Evolutionary conservation across 2,113 vertebrate genomes (phyloP).

Genomic region (Laticauda laticaudata): DNA sequence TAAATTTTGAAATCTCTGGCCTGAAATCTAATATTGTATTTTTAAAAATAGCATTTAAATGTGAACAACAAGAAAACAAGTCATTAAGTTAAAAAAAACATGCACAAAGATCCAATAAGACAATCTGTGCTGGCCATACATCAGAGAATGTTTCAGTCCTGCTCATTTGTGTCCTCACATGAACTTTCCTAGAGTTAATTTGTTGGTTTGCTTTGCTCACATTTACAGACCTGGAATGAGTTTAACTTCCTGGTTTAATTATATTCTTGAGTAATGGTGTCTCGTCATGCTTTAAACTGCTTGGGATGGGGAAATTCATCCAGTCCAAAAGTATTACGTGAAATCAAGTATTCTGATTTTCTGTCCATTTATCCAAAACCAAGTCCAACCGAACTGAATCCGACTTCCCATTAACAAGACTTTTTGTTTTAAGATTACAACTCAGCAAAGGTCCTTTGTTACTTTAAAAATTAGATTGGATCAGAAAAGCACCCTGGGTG

Average conservation of each 20-base stretch:
- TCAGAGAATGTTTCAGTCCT: not conserved
- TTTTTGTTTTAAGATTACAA: too few relatives aligned
- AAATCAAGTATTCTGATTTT: not conserved
- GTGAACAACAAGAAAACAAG: not conserved
- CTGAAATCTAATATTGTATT: not conserved
- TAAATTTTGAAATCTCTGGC: not conserved
- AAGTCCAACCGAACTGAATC: not conserved
- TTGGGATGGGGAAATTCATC: too few relatives aligned
- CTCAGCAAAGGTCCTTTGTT: not conserved
- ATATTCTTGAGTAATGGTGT: not conserved
- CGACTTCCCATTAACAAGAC: not conserved
- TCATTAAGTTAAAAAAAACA: not conserved
- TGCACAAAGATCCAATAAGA: not conserved
- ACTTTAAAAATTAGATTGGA: not conserved
- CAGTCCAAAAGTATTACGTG: not conserved
- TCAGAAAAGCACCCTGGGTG: not conserved
- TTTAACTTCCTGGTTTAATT: not conserved
- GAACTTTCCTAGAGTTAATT: not conserved
- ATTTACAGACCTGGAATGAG: not conserved
- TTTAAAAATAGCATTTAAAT: conserved; percentile 2
- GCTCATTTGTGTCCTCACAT: not conserved
- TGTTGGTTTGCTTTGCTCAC: not conserved
- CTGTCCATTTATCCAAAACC: not conserved
- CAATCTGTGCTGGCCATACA: not conserved
- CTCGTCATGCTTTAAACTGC: not conserved